These are phyloP conservation scores for Squalus acanthias DNA, from an alignment of 2,797 vertebrate species.

Conservation along the genomic window DNA sequence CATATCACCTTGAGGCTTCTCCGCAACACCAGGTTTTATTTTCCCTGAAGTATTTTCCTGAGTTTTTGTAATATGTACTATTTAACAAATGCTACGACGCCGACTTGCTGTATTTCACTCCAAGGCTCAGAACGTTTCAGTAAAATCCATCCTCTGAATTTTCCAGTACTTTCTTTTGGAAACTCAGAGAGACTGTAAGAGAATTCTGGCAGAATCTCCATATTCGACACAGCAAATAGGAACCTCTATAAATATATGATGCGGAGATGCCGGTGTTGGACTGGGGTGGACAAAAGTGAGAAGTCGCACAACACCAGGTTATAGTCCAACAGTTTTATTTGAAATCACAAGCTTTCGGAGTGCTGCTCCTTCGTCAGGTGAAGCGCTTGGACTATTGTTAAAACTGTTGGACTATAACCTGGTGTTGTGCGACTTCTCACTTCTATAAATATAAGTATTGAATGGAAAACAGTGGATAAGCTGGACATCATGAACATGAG, in stretches of 20 bases:
- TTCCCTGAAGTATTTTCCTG: neutral
- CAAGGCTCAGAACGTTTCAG: neutral
- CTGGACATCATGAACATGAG: neutral
- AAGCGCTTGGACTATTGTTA: too few species aligned
- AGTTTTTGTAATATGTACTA: neutral
- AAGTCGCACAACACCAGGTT: too few species aligned
- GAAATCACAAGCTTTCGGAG: too few species aligned
- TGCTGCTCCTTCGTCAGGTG: too few species aligned
- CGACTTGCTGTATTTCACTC: neutral
- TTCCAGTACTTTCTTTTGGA: neutral
- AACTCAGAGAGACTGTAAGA: neutral
- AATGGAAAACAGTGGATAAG: neutral
- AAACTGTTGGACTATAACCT: too few species aligned
- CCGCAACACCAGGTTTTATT: neutral
- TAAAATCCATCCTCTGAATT: neutral
- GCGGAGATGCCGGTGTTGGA: too few species aligned
- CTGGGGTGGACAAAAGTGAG: too few species aligned
- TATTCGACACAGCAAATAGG: neutral
- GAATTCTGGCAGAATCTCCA: neutral
- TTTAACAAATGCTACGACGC: neutral
- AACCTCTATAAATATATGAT: neutral
- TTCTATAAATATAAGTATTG: too few species aligned
- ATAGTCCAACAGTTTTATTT: too few species aligned
- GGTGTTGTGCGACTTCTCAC: too few species aligned
- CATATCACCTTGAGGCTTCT: neutral